A percentile compares a stretch with the other conserved stretches of the same genome.
Conservation (phyloP, 1,140 invertebrate species). For the Brachionus koreanus region DNA sequence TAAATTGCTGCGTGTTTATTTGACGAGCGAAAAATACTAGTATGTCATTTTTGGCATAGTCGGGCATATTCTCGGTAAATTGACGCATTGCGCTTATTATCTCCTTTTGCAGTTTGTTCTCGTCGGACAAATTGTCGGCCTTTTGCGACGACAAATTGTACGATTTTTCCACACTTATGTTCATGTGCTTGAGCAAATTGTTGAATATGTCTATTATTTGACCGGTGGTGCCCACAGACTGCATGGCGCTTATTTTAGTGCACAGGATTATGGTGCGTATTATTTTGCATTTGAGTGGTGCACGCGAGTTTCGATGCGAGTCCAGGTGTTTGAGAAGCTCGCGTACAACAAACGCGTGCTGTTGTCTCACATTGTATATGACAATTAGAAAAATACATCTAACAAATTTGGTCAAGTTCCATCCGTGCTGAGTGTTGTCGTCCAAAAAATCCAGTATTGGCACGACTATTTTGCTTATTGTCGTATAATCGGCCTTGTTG, state of each 20-base stretch:
- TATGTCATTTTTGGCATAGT: conserved; percentile 38
- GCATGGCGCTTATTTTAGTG: conserved; percentile 33
- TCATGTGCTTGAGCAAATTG: conserved; percentile 37
- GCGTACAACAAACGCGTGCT: conserved; percentile 11
- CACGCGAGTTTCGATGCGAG: conserved; percentile 21
- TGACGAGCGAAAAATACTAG: conserved; percentile 13
- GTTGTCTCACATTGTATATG: conserved; percentile 38
- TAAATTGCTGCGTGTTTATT: conserved; percentile 26
- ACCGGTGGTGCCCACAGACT: conserved; percentile 30
- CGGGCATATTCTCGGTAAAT: conserved; percentile 19
- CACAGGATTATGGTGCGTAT: conserved; percentile 16
- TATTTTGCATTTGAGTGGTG: conserved; percentile 27
- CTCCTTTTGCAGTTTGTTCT: conserved; percentile 16
- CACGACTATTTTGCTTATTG: conserved; percentile 35
- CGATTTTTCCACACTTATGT: conserved; percentile 21
- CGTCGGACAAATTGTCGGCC: background rate
- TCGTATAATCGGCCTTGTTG: conserved; percentile 30
- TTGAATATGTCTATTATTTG: conserved; percentile 44
- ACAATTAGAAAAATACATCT: background rate
- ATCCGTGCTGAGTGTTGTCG: background rate
- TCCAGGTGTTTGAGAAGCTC: conserved; percentile 37
- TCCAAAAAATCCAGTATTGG: conserved; percentile 18
- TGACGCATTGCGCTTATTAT: conserved; percentile 31
- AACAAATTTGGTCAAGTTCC: conserved; percentile 8
- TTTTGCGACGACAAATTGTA: background rate